Base-by-base conservation (phyloP, 2,113 vertebrate genomes). In the Myotis davidii region DNA sequence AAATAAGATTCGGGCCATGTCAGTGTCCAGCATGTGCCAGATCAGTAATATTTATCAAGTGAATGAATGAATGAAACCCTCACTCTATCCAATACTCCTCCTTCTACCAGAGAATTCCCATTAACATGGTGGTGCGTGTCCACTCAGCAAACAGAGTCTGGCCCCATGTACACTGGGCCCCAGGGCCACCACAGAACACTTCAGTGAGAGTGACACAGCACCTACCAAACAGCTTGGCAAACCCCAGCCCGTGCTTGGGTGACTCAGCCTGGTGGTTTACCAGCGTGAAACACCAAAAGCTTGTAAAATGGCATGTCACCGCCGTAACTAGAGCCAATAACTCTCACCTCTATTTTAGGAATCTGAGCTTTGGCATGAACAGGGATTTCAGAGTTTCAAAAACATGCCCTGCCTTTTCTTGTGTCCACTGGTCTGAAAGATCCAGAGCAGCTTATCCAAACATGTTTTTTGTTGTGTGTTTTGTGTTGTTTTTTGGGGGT, bases 331-430 rank as follows among this genome's bases (percentile, higher is more conserved):
- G 93, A 96, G 93, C 88, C 81, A 52, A 67, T 0, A 94, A 52
- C 27, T 84, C 65, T 23, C 81, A 21, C 77, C 17, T 85, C 92
- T 96, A 92, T 94, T 94, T 97, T 96, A 95, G 76, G 91, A 89
- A 96, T 95, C 85, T 90, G 50, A 84, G 81, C 64, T 87, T 87
- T 32, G 90, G 73, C 91, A 74, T 32, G 50, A 94, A 61, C 77
- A 88, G 61, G 21, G 67, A 67, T 89, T 82, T 94, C 48, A 94
- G 39, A 79, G 70, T 84, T 94, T 79, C 61, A 50, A 52, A 96
- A 88, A 81, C 48, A 95, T 4, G 6, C 16, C 32, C 70, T 9
- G 10, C 78, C 84, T 94, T 93, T 79, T 85, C 81, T 61, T 64
- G 11, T 73, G 76, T 59, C 70, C 9, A 79, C 12, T 84, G n/a